Percentiles rank a stretch among this genome's conserved stretches.
Conservation (phyloP, 2,113 vertebrate genomes). For the Eublepharis macularius region DNA sequence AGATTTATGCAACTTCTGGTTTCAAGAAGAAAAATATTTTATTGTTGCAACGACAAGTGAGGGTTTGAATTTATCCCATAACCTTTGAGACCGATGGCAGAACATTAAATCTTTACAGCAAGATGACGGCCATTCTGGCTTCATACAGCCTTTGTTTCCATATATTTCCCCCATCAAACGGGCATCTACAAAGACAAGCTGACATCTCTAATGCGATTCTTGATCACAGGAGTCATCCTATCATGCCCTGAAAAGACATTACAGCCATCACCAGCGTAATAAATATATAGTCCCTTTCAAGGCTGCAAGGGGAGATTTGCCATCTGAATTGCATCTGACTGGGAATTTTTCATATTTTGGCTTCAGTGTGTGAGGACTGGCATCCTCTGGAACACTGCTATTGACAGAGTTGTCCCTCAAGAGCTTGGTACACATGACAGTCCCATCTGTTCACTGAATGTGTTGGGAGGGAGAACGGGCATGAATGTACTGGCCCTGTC, state of each 20-base stretch:
- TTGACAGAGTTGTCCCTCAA: too few species aligned
- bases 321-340: not conserved
- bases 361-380: too few species aligned
- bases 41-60: not conserved
- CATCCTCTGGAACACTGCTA: too few species aligned
- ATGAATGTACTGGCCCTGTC: too few species aligned
- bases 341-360: too few species aligned
- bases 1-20: not conserved
- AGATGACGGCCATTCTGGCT: fast-evolving
- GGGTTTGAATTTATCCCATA: not conserved
- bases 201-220: not conserved
- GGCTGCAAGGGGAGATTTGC: not conserved
- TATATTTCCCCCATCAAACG: not conserved
- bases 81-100: not conserved
- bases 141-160: not conserved
- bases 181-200: not conserved
- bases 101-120: not conserved
- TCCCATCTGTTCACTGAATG: too few species aligned
- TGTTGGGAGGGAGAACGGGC: too few species aligned
- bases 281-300: not conserved
- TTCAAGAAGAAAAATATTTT: slow-evolving; percentile 13
- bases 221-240: not conserved
- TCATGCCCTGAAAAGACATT: not conserved
- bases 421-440: too few species aligned
- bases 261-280: not conserved